Evolutionary conservation across 2,797 vertebrate genomes (phyloP).

Genomic region (Acipenser ruthenus): DNA sequence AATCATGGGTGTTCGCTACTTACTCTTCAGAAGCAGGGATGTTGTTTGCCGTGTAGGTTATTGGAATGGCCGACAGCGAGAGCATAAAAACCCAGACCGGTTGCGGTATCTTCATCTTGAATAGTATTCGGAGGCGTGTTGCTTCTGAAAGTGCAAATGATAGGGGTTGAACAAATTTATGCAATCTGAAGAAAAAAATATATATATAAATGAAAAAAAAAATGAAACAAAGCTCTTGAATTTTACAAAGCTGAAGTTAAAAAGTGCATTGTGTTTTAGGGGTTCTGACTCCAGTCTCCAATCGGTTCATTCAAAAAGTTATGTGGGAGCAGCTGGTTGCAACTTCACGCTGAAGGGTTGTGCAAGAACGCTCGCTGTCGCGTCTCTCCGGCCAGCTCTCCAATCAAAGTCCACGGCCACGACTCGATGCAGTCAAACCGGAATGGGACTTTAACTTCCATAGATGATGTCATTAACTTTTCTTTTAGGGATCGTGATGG

Average conservation of each 20-base stretch:
- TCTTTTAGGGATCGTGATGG: too few species aligned
- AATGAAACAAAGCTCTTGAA: neutral
- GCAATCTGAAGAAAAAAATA: too few species aligned
- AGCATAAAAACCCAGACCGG: conserved; percentile 60
- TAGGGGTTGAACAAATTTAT: too few species aligned
- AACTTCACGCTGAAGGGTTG: conserved; percentile 1
- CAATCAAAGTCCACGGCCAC: conserved; percentile 16
- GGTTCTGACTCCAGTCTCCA: neutral
- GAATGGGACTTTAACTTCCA: conserved; percentile 45
- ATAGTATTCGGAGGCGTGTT: too few species aligned
- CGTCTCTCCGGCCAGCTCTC: conserved; percentile 11
- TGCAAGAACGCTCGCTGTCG: neutral
- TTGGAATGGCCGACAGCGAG: conserved; percentile 67
- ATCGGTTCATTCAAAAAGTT: neutral
- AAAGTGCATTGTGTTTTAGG: neutral
- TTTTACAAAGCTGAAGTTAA: neutral
- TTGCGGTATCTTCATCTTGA: conserved; percentile 47
- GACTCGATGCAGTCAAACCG: conserved; percentile 7
- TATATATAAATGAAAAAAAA: neutral
- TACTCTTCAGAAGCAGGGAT: conserved; percentile 66
- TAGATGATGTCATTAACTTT: too few species aligned
- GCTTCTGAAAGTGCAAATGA: too few species aligned
- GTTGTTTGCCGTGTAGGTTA: conserved; percentile 64
- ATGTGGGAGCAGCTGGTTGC: neutral
- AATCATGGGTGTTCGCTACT: conserved; percentile 39